Evolutionary conservation across 2,113 vertebrate genomes (phyloP), one percentile per base, ranked within the genome.

Genomic region (Dicaeum eximium): DNA sequence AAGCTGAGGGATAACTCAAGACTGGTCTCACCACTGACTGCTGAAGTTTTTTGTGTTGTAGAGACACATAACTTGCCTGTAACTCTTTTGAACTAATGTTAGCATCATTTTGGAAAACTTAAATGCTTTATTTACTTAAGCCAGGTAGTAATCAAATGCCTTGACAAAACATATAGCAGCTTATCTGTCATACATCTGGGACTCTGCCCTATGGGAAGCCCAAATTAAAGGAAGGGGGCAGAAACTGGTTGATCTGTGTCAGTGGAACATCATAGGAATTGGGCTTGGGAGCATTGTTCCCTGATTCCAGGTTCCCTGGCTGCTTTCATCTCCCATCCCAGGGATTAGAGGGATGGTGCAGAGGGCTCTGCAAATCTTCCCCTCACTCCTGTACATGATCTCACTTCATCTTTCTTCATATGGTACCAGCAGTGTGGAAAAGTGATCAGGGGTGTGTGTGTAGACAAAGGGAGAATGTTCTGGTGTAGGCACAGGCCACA

Each of bases 161-260:
- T 44, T 85, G 42, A 66, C 53, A 84, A 95, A 88, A 51, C 7
- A 24, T 6, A 3, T 0, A 67, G 35, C 38, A 80, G 10, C 51
- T 94, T 92, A 93, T 92, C 88, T 86, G 0, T 57, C 1, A 0
- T 54, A 33, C 13, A 74, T 92, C 83, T 90, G 83, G 50, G 80
- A 58, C 65, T 87, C 92, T 92, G 80, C 80, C 86, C 75, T 78
- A 3, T 83, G 80, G 60, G 57, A 83, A 66, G 22, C 3, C 20
- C 47, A 78, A 25, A 78, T 92, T 90, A 90, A 80, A 97, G 88
- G 93, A 85, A 94, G 66, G 37, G 51, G 35, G 4, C 38, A 86
- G 90, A 70, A 92, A 27, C 27, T 50, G 33, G 4, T 33, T 75
- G 20, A 45, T 50, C 17, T 80, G 21, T n/a, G n/a, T 40, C 42